Conservation (phyloP, 2,888 invertebrate species). For the Petrophora chlorosata region DNA sequence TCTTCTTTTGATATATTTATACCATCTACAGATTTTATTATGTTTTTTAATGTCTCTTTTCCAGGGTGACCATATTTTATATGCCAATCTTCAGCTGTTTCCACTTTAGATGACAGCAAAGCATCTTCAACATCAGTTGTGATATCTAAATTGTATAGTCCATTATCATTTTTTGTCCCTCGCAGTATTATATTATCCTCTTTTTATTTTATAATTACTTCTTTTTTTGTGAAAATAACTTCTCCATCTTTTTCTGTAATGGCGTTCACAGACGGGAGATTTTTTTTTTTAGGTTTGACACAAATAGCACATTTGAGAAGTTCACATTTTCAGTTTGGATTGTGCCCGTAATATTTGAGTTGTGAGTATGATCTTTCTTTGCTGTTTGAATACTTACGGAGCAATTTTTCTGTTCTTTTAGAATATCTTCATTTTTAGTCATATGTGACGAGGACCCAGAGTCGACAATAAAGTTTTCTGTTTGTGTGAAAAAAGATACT, state of each 20-base stretch:
- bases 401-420: neutral
- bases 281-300: slow-evolving; percentile 6
- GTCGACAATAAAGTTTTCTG: slow-evolving; percentile 5
- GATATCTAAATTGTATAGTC: neutral
- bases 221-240: slow-evolving; percentile 2
- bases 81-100: slow-evolving; percentile 5
- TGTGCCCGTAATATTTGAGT: neutral
- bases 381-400: neutral
- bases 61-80: slow-evolving; percentile 4
- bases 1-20: slow-evolving; percentile 3
- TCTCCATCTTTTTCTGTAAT: slow-evolving; percentile 3
- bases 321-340: neutral
- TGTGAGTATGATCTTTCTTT: neutral
- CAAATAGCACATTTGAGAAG: neutral
- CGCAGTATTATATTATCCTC: neutral
- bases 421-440: neutral
- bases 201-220: neutral
- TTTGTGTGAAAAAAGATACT: neutral
- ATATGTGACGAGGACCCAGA: slow-evolving; percentile 2
- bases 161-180: neutral
- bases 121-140: neutral
- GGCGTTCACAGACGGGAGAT: slow-evolving; percentile 3
- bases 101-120: neutral
- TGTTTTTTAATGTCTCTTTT: slow-evolving; percentile 2
- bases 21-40: slow-evolving; percentile 4